Conservation (phyloP, 2,113 vertebrate species). For the Emydocephalus ijimae region DNA sequence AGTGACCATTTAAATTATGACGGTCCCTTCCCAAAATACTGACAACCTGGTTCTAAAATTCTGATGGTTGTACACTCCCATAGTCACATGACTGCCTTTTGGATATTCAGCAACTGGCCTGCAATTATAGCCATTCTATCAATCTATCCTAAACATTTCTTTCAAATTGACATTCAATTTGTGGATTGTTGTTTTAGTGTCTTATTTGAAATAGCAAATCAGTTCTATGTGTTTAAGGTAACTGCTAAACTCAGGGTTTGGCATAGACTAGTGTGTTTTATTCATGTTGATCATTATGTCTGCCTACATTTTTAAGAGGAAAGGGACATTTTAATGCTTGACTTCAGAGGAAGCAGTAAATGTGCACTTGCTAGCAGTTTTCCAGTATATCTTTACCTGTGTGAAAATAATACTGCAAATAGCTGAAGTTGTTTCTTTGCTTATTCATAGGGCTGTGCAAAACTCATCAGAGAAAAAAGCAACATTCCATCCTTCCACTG, state of each 20-base stretch:
- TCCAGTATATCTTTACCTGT: not conserved
- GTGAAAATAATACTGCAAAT: not conserved
- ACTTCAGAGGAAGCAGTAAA: slow-evolving; percentile 5
- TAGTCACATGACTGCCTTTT: not conserved
- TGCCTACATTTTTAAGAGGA: not conserved
- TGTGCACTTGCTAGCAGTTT: not conserved
- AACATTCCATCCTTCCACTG: not conserved
- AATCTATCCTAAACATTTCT: not conserved
- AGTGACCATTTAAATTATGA: not conserved
- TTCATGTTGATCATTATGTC: not conserved
- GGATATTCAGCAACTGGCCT: not conserved
- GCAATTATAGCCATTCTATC: not conserved
- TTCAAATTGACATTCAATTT: not conserved
- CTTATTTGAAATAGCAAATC: not conserved
- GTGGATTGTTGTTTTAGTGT: not conserved
- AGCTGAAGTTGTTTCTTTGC: not conserved
- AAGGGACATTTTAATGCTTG: not conserved
- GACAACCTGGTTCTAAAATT: not conserved
- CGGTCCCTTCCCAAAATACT: not conserved
- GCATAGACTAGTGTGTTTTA: not conserved
- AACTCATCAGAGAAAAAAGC: not conserved
- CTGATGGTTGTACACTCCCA: not conserved
- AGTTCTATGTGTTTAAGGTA: not conserved
- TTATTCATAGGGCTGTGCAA: not conserved
- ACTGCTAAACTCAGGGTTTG: not conserved